These are phyloP conservation scores for Incurvaria masculella DNA, from an alignment of 2,888 invertebrate species.

Conservation along the genomic window DNA sequence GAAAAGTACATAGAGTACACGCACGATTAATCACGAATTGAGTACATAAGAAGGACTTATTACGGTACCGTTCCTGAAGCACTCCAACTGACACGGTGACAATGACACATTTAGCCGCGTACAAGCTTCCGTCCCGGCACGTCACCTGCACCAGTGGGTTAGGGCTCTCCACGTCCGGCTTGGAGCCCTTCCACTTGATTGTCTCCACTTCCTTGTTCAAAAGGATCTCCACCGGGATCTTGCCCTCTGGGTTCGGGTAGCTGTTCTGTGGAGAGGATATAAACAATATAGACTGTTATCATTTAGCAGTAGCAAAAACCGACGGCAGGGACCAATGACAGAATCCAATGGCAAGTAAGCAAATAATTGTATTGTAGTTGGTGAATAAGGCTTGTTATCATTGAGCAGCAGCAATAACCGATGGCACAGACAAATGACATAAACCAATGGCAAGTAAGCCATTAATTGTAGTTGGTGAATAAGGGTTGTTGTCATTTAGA, in stretches of 20 bases:
- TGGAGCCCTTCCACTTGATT: constrained; percentile 43
- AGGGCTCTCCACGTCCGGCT: constrained; percentile 23
- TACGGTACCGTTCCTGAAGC: constrained; percentile 61
- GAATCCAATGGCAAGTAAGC: too few relatives aligned
- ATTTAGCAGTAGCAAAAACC: neutral
- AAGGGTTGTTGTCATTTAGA: too few relatives aligned
- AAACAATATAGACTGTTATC: constrained; percentile 7
- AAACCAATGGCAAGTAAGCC: too few relatives aligned
- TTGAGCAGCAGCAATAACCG: too few relatives aligned
- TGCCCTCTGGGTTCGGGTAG: constrained; percentile 39
- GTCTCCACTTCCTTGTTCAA: constrained; percentile 53
- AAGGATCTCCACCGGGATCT: constrained; percentile 41
- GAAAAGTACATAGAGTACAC: too few relatives aligned
- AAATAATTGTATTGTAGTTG: too few relatives aligned
- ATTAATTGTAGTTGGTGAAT: too few relatives aligned
- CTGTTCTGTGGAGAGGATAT: constrained; percentile 44
- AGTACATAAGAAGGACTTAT: too few relatives aligned
- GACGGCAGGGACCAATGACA: neutral
- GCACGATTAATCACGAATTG: too few relatives aligned
- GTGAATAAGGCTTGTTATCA: too few relatives aligned
- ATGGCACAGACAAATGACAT: too few relatives aligned
- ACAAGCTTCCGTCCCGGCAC: constrained; percentile 55
- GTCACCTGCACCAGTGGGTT: constrained; percentile 46
- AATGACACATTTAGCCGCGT: constrained; percentile 60
- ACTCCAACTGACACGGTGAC: constrained; percentile 67